Evolutionary conservation across 2,113 vertebrate species (phyloP).

Genomic region (Columba livia): DNA sequence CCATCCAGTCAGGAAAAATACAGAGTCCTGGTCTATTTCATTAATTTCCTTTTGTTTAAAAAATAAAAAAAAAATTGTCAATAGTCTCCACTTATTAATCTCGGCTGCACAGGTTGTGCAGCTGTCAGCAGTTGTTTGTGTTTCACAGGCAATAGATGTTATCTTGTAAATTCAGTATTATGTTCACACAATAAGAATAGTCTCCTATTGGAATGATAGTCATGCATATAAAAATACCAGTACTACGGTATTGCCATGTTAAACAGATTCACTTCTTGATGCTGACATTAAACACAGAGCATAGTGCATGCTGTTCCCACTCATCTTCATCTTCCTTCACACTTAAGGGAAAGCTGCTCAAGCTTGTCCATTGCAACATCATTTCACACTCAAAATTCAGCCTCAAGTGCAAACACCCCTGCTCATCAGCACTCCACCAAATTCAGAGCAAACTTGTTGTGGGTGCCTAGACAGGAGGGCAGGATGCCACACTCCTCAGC

Average conservation of each 20-base stretch:
- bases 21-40: not conserved
- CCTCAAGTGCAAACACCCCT: not conserved
- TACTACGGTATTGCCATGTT: not conserved
- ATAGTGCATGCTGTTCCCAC: not conserved
- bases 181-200: not conserved
- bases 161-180: not conserved
- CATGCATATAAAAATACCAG: not conserved
- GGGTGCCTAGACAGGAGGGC: not conserved
- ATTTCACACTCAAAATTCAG: not conserved
- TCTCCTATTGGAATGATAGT: not conserved
- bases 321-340: not conserved
- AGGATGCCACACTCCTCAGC: rapidly evolving
- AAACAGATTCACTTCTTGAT: not conserved
- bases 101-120: not conserved
- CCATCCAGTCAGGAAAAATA: not conserved
- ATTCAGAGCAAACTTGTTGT: rapidly evolving
- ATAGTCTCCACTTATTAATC: not conserved
- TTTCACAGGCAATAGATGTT: not conserved
- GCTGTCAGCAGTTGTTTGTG: not conserved
- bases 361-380: not conserved
- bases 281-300: not conserved
- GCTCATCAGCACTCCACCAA: not conserved
- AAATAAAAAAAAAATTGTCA: not conserved
- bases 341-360: not conserved
- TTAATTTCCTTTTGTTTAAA: not conserved